These are phyloP conservation scores for Lynx canadensis DNA, from an alignment of 2,113 vertebrate genomes.

Conservation along the genomic window DNA sequence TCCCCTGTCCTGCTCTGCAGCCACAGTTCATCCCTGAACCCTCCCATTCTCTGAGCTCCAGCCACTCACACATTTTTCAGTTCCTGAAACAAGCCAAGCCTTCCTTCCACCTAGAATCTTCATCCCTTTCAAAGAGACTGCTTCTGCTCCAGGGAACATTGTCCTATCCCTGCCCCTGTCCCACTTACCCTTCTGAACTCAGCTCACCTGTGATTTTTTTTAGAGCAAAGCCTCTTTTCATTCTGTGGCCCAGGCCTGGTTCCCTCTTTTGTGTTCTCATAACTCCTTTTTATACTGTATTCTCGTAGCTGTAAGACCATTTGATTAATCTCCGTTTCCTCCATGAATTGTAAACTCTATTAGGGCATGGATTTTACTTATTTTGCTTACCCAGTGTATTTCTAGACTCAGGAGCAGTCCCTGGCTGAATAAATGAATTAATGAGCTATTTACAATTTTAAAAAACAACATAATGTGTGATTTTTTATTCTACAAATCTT, in stretches of 20 bases:
- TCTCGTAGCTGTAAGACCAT: background rate
- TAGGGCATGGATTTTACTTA: background rate
- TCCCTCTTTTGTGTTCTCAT: background rate
- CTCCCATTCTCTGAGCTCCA: background rate
- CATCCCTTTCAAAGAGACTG: background rate
- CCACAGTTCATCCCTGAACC: background rate
- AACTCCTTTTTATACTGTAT: background rate
- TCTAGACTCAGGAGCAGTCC: background rate
- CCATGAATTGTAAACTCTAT: background rate
- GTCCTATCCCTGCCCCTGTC: background rate
- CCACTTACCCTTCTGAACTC: background rate
- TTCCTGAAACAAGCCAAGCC: background rate
- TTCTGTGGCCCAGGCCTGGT: background rate
- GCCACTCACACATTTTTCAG: background rate
- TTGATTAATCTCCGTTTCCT: background rate
- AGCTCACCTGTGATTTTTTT: background rate
- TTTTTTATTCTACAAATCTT: slow-evolving; percentile 45
- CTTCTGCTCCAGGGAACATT: background rate
- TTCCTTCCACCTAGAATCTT: background rate
- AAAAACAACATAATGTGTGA: background rate
- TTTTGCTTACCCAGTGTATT: slow-evolving; percentile 23
- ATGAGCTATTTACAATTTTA: slow-evolving; percentile 33
- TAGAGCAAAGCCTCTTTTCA: background rate
- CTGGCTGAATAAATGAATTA: slow-evolving; percentile 1
- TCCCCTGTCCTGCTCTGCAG: background rate